Conservation (phyloP, 2,888 invertebrate genomes). For the Stenotaenia linearis region DNA sequence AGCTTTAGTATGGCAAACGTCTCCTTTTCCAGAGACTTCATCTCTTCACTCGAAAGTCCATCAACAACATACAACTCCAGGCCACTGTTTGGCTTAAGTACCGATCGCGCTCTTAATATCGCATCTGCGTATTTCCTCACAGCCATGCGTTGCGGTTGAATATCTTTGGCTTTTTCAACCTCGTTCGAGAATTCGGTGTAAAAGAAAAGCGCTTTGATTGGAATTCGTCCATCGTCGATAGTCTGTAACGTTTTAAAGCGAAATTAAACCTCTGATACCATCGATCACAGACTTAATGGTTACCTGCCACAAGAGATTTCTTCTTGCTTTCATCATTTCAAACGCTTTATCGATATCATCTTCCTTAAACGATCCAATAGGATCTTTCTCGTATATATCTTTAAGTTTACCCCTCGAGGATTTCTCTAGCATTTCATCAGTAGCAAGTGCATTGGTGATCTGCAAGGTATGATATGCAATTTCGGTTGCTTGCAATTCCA, state of each 20-base stretch:
- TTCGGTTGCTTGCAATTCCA: conserved; percentile 33
- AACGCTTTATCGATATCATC: conserved; percentile 34
- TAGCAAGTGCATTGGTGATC: conserved; percentile 35
- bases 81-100: conserved; percentile 34
- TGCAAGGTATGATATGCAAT: conserved; percentile 35
- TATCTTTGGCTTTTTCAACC: conserved; percentile 1
- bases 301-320: conserved; percentile 10
- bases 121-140: conserved; percentile 36
- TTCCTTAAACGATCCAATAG: conserved; percentile 31
- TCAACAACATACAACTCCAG: conserved; percentile 33
- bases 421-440: conserved; percentile 31
- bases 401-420: conserved; percentile 31
- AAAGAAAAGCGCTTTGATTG: conserved; percentile 33
- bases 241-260: conserved; percentile 5
- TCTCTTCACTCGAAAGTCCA: conserved; percentile 33
- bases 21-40: conserved; percentile 34
- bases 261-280: no score
- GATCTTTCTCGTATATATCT: conserved; percentile 35
- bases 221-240: conserved; percentile 30
- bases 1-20: conserved; percentile 35
- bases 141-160: conserved; percentile 28
- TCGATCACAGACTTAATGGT: background rate
- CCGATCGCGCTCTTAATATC: conserved; percentile 32
- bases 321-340: conserved; percentile 32
- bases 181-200: conserved; percentile 34